Conservation (phyloP, 2,797 vertebrate genomes). For the Macrochelys suwanniensis region DNA sequence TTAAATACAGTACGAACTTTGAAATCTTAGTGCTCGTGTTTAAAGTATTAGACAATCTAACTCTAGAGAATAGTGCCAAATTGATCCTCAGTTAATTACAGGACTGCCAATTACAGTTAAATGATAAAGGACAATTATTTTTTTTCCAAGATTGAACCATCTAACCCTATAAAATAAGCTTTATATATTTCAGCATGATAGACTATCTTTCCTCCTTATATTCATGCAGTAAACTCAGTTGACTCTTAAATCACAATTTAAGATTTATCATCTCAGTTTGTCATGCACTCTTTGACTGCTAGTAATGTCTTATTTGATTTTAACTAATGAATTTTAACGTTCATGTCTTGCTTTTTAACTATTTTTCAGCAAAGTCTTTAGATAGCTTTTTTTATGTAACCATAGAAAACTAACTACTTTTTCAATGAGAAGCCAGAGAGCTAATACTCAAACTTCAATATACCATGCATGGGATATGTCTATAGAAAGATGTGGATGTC, state of each 20-base stretch:
- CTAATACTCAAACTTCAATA: background rate
- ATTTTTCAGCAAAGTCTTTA: background rate
- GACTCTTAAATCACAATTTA: background rate
- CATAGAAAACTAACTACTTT: background rate
- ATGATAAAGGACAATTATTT: background rate
- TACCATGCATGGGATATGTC: background rate
- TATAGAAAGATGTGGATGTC: background rate
- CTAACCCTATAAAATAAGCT: background rate
- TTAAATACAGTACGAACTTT: background rate
- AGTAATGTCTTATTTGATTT: background rate
- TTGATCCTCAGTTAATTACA: rapidly evolving
- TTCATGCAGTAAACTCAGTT: background rate
- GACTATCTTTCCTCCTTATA: background rate
- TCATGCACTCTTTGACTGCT: background rate
- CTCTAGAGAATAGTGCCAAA: background rate
- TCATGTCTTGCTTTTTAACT: background rate
- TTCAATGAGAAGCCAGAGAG: background rate
- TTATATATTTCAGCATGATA: background rate
- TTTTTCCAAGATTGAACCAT: background rate
- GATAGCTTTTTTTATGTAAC: background rate
- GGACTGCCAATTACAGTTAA: background rate
- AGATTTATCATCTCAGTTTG: background rate
- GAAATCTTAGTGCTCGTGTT: background rate
- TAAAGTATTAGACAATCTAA: background rate
- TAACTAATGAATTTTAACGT: background rate